Evolutionary conservation across 1,140 invertebrate genomes (phyloP).

Genomic region (Ceratosolen fusciceps): DNA sequence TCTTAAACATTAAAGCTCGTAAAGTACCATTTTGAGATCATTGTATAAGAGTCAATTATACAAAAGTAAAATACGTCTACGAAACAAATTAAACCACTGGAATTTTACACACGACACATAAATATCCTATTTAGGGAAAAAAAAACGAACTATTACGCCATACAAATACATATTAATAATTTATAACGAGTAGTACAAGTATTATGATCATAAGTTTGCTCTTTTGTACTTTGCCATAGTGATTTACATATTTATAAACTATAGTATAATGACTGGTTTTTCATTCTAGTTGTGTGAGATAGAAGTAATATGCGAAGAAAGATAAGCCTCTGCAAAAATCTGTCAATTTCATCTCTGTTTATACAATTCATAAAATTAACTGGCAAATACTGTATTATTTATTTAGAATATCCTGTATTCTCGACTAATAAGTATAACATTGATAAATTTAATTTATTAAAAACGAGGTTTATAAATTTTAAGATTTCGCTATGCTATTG

Average conservation of each 20-base stretch:
- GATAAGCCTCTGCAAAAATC: too few relatives aligned
- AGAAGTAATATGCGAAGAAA: conserved; percentile 13
- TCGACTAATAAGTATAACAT: conserved; percentile 4
- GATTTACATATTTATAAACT: conserved; percentile 14
- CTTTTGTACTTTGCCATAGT: conserved; percentile 35
- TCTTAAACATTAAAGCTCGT: neutral
- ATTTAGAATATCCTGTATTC: neutral
- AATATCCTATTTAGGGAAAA: conserved; percentile 8
- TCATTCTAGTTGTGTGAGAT: neutral
- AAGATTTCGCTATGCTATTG: neutral
- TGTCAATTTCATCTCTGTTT: too few relatives aligned
- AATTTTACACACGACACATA: neutral
- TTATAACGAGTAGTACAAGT: neutral
- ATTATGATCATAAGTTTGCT: conserved; percentile 31
- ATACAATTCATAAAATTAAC: too few relatives aligned
- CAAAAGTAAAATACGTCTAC: conserved; percentile 22
- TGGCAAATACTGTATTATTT: neutral
- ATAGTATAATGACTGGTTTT: neutral
- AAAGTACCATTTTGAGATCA: conserved; percentile 42
- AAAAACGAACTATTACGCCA: neutral
- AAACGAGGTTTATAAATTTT: neutral
- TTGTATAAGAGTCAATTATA: conserved; percentile 9
- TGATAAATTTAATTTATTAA: neutral
- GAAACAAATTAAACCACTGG: conserved; percentile 14
- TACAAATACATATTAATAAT: conserved; percentile 3